phyloP scores from a whole-genome alignment of 2,888 invertebrate genomes.

The Rhodophaea formosa region DNA sequence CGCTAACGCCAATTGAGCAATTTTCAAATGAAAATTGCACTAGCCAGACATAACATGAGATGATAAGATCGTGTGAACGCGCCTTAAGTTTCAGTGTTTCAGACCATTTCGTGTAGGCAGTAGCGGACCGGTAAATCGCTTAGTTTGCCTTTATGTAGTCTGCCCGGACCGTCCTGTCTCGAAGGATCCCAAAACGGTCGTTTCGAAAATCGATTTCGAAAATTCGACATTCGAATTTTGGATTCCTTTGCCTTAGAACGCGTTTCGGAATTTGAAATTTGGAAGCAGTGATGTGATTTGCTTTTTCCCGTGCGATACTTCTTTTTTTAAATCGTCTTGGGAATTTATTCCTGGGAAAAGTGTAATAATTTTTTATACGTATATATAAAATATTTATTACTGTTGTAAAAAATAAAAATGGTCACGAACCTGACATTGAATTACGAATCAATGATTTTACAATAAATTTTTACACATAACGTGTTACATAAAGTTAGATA shows the following conservation, averaged over 20 bases:
- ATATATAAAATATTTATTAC: background rate
- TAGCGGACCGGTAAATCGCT: constrained; percentile 21
- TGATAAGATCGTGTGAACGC: constrained; percentile 32
- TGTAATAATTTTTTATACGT: background rate
- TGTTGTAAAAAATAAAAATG: background rate
- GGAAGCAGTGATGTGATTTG: constrained; percentile 20
- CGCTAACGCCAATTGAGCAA: constrained; percentile 15
- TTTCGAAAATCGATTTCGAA: constrained; percentile 11
- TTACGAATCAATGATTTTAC: constrained; percentile 4
- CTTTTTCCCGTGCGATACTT: background rate
- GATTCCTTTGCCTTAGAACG: constrained; percentile 6
- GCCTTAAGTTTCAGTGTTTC: constrained; percentile 47
- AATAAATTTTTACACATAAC: constrained; percentile 11
- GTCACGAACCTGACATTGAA: background rate
- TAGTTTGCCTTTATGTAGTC: constrained; percentile 35
- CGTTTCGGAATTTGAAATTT: constrained; percentile 6
- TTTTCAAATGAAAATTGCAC: constrained; percentile 19
- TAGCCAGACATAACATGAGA: constrained; percentile 16
- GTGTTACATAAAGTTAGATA: constrained; percentile 1
- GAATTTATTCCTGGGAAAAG: background rate
- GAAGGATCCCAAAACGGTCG: constrained; percentile 3
- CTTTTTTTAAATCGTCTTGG: background rate
- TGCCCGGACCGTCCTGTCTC: constrained; percentile 13
- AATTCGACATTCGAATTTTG: background rate
- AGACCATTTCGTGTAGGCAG: constrained; percentile 30